Evolutionary conservation across 2,797 vertebrate genomes (phyloP).

Genomic region (Perodicticus potto): DNA sequence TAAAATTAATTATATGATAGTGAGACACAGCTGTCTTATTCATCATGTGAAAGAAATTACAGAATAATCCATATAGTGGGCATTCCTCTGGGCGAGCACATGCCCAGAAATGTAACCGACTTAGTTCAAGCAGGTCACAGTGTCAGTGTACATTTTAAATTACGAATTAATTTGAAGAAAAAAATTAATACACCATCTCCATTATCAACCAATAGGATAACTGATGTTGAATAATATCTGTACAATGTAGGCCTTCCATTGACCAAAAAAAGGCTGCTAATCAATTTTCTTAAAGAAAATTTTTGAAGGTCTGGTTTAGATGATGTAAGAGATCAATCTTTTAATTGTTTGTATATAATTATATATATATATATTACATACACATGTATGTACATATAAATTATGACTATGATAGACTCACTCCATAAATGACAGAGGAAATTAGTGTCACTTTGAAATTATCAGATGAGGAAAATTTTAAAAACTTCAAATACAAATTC

Average conservation of each 20-base stretch:
- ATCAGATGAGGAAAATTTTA: not conserved
- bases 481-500: conserved; percentile 46
- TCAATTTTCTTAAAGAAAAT: not conserved
- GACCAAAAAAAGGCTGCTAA: not conserved
- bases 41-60: not conserved
- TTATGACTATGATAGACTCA: too few species aligned
- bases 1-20: not conserved
- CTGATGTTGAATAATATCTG: not conserved
- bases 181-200: not conserved
- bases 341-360: too few species aligned
- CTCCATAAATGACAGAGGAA: conserved; percentile 6
- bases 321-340: not conserved
- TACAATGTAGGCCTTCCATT: not conserved
- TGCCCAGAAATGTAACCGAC: not conserved
- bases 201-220: not conserved
- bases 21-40: not conserved
- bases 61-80: not conserved
- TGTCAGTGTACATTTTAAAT: not conserved
- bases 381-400: too few species aligned
- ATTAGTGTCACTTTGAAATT: conserved; percentile 25
- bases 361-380: too few species aligned
- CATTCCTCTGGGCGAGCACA: not conserved
- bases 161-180: conserved; percentile 20
- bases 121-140: not conserved
- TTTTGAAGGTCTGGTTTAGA: not conserved